Evolutionary conservation across 2,113 vertebrate species (phyloP).

Genomic region (Hoplias malabaricus): DNA sequence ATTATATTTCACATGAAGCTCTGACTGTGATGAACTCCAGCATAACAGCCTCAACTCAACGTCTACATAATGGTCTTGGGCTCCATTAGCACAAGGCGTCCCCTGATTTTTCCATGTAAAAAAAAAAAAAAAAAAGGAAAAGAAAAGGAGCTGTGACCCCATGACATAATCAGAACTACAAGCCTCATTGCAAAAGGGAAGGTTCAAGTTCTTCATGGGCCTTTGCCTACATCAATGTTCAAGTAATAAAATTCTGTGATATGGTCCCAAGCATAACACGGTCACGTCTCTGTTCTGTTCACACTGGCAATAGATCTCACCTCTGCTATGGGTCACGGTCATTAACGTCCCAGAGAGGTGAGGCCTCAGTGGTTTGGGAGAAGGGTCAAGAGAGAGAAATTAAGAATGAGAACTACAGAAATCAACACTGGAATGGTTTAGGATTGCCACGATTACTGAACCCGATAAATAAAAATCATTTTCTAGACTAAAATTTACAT

Average conservation of each 20-base stretch:
- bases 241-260: constrained; percentile 13
- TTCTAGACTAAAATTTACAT: no score
- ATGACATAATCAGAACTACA: constrained; percentile 18
- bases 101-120: constrained; percentile 14
- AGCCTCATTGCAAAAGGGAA: constrained; percentile 2
- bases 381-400: not conserved
- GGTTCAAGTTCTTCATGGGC: constrained; percentile 36
- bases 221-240: not conserved
- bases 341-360: not conserved
- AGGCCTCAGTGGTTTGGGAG: not conserved
- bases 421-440: no score
- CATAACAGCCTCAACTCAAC: constrained; percentile 22
- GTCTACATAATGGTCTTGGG: constrained; percentile 25
- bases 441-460: no score
- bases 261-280: not conserved
- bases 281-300: not conserved
- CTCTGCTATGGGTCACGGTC: not conserved
- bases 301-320: not conserved
- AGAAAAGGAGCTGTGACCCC: constrained; percentile 47
- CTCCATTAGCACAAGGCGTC: constrained; percentile 36
- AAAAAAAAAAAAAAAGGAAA: constrained; percentile 2
- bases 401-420: not conserved
- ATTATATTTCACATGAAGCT: constrained; percentile 31
- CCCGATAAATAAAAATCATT: no score
- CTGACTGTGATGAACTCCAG: constrained; percentile 1